A percentile compares a stretch with the other conserved stretches of the same genome.
These are phyloP conservation scores for Saturnia japonica DNA, from an alignment of 2,888 invertebrate genomes.

Conservation along the genomic window DNA sequence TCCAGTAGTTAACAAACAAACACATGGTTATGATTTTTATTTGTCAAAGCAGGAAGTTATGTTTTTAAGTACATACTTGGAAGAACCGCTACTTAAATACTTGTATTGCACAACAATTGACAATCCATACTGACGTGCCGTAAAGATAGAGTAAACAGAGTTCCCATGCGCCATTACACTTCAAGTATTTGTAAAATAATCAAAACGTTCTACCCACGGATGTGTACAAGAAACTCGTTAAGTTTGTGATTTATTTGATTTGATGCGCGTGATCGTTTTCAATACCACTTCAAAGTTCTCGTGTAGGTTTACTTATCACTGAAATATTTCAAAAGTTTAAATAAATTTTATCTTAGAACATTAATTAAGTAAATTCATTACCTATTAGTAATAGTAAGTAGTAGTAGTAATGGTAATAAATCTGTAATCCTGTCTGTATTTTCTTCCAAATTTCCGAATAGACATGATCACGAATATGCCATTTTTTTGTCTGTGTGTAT, in stretches of 20 bases:
- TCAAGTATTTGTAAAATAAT: conserved; percentile 76
- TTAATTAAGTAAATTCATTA: not conserved
- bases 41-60: conserved; percentile 30
- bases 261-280: conserved; percentile 61
- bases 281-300: conserved; percentile 57
- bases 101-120: conserved; percentile 58
- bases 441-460: not conserved
- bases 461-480: too few species aligned
- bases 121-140: conserved; percentile 57
- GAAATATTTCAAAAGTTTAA: not conserved
- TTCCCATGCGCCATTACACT: conserved; percentile 72
- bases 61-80: conserved; percentile 21
- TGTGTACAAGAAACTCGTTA: conserved; percentile 73
- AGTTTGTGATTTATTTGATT: conserved; percentile 72
- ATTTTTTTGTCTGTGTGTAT: not conserved
- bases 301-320: not conserved
- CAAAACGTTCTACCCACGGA: conserved; percentile 65
- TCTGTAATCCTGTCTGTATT: not conserved
- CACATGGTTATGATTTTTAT: conserved; percentile 27
- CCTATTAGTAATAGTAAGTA: too few species aligned
- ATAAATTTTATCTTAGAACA: not conserved
- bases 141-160: conserved; percentile 65
- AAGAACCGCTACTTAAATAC: conserved; percentile 67
- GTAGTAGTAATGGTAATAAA: not conserved
- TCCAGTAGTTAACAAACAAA: not conserved